Conservation (phyloP, 2,113 vertebrate genomes). For the Pholis gunnellus region DNA sequence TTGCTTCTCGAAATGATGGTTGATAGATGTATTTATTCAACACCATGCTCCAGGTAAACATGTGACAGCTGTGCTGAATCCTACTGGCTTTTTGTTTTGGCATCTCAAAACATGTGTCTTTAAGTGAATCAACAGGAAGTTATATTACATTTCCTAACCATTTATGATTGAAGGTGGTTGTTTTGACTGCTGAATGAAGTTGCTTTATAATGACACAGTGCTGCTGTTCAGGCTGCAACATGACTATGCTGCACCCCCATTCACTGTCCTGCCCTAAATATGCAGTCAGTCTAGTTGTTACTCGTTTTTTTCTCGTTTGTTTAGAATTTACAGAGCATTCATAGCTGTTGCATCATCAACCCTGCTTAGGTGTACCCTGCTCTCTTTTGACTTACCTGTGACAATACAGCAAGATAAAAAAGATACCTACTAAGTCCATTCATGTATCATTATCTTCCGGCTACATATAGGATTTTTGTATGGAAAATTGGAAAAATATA, state of each 20-base stretch:
- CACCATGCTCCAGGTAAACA: neutral
- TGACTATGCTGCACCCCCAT: constrained; percentile 56
- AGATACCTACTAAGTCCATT: neutral
- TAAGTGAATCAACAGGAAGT: neutral
- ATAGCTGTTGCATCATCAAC: neutral
- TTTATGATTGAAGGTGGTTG: neutral
- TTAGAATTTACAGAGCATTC: constrained; percentile 4
- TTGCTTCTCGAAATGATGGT: neutral
- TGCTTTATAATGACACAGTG: constrained; percentile 47
- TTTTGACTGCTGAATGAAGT: constrained; percentile 33
- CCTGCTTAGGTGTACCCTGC: neutral
- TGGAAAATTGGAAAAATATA: neutral
- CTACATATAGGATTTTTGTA: neutral
- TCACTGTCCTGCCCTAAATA: constrained; percentile 64
- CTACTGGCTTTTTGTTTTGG: neutral
- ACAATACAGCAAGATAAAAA: neutral
- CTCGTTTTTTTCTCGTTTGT: neutral
- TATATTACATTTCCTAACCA: neutral
- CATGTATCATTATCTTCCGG: neutral
- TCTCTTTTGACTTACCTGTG: neutral
- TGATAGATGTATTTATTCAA: neutral
- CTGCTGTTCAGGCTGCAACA: constrained; percentile 67
- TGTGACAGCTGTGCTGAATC: neutral
- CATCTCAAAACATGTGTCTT: neutral
- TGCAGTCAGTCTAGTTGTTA: constrained; percentile 59